Conservation (phyloP, 2,113 vertebrate genomes). For the Scopus umbretta region DNA sequence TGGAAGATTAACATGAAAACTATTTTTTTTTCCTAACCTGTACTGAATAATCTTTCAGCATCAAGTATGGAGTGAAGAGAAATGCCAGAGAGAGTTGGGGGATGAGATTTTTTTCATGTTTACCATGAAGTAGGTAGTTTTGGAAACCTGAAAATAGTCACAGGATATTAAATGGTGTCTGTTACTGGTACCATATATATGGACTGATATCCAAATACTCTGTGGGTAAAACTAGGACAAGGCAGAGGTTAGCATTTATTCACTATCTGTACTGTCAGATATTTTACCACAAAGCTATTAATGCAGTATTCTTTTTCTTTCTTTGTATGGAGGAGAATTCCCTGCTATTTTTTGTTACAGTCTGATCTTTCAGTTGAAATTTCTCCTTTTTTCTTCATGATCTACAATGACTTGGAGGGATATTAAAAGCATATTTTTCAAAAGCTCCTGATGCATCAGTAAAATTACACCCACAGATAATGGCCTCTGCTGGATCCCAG, state of each 20-base stretch:
- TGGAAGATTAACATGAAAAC: background rate
- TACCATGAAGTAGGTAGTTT: background rate
- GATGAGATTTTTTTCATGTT: background rate
- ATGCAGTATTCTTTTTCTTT: background rate
- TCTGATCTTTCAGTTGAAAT: background rate
- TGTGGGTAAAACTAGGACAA: background rate
- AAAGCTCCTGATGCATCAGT: background rate
- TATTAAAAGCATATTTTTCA: background rate
- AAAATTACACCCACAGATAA: background rate
- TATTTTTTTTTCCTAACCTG: background rate
- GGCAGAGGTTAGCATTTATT: background rate
- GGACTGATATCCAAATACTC: background rate
- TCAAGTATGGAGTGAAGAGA: background rate
- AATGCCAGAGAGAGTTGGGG: background rate
- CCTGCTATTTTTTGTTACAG: background rate
- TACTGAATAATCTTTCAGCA: background rate
- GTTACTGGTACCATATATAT: background rate
- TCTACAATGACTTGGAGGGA: background rate
- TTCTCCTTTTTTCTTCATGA: fast-evolving
- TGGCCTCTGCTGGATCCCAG: background rate
- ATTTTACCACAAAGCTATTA: background rate
- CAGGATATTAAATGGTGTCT: background rate
- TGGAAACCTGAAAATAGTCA: background rate
- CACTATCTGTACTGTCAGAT: background rate
- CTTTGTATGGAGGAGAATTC: background rate